Evolutionary conservation across 2,888 invertebrate species (phyloP).

Genomic region (Spilosoma lubricipeda): DNA sequence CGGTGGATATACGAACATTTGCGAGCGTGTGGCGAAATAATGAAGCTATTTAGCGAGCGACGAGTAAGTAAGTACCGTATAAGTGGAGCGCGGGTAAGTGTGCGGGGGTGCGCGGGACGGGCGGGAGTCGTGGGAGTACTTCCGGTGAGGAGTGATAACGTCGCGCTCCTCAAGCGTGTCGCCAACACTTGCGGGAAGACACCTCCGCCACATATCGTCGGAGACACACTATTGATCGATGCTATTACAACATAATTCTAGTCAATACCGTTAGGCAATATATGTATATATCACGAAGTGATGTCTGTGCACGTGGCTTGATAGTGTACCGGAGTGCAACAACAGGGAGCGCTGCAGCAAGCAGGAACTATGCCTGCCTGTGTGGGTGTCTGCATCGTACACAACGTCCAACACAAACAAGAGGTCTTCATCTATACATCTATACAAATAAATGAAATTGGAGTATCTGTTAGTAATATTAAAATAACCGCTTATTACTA

Average conservation of each 20-base stretch:
- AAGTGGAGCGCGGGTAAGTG: slow-evolving; percentile 8
- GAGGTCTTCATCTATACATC: not conserved
- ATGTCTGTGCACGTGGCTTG: not conserved
- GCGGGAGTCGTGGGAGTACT: slow-evolving; percentile 33
- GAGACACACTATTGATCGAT: not conserved
- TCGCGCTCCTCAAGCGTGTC: slow-evolving; percentile 37
- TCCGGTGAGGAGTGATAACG: slow-evolving; percentile 50
- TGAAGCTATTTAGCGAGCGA: slow-evolving; percentile 8
- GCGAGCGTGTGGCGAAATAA: slow-evolving; percentile 12
- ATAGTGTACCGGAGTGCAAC: not conserved
- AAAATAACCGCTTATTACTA: no score
- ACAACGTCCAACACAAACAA: not conserved
- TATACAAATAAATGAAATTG: no score
- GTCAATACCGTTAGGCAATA: not conserved
- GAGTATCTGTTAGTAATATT: no score
- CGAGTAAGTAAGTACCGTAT: slow-evolving; percentile 22
- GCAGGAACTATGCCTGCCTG: not conserved
- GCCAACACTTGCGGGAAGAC: not conserved
- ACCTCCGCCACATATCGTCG: not conserved
- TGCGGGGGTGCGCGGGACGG: slow-evolving; percentile 10
- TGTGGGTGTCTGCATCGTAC: not conserved
- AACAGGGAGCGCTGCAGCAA: not conserved
- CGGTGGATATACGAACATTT: slow-evolving; percentile 7
- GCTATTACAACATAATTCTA: not conserved
- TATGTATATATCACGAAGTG: not conserved